These are phyloP conservation scores for Creontiades dilutus DNA, from an alignment of 2,888 invertebrate genomes.

Conservation along the genomic window DNA sequence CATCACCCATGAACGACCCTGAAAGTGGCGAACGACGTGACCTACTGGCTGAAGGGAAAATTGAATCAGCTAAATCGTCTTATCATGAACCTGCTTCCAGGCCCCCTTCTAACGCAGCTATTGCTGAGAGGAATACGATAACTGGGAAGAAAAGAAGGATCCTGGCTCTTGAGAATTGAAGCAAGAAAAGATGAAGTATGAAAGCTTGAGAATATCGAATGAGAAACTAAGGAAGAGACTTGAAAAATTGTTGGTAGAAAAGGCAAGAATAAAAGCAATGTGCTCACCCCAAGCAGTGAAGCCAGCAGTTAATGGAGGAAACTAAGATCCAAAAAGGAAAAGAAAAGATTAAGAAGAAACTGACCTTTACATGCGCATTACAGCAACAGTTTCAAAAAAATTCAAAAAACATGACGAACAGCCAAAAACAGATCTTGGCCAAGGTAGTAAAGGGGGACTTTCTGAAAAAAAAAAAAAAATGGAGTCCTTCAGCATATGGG, in stretches of 20 bases:
- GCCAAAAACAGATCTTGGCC: background rate
- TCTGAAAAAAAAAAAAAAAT: background rate
- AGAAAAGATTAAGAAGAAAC: background rate
- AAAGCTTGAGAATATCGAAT: background rate
- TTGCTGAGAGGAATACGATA: background rate
- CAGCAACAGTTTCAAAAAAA: background rate
- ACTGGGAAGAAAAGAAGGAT: background rate
- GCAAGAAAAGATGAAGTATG: constrained; percentile 49
- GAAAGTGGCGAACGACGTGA: too few relatives aligned
- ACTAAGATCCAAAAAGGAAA: background rate
- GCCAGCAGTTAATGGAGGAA: background rate
- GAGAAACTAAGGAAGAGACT: background rate
- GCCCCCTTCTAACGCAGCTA: background rate
- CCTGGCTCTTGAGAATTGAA: background rate
- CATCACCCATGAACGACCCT: background rate
- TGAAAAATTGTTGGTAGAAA: background rate
- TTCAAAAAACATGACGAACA: background rate
- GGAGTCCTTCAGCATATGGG: background rate
- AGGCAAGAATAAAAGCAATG: background rate
- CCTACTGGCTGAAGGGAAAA: background rate
- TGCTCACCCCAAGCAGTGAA: background rate
- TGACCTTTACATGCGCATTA: background rate
- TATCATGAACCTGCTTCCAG: background rate
- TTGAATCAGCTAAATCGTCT: background rate
- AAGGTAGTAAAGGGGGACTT: background rate